Evolutionary conservation across 2,888 invertebrate species (phyloP), one percentile per base, ranked within the genome.

Genomic region (Tenthredo notha): DNA sequence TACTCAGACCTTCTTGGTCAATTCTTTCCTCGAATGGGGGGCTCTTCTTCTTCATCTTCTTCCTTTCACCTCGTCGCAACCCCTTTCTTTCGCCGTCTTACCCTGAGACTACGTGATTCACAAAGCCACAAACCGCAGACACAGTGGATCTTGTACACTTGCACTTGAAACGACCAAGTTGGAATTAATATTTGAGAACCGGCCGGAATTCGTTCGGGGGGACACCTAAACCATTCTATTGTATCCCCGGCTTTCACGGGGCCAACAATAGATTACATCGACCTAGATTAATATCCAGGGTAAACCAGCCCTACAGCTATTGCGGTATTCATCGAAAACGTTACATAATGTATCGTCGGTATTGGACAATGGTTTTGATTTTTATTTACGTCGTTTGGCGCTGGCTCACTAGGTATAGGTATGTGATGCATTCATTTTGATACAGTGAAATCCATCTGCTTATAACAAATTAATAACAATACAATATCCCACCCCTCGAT

Each of bases 191-290:
- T 67, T 83, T 58, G 83, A 83, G 67, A 83, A 47, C 67, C 47
- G 25, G 33, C 18, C 29, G 67, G 43, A 80, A 83, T 83, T 83
- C 83, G 67, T 61, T 40, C 50, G 15, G 61, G 61, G 37, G 80
- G 37, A 61, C 40, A 61, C 77, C 77, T 54, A 61, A 80, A 58
- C 80, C 58, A 61, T 40, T 61, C 83, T 37, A 67, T 83, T 83
- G 67, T 67, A 83, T 43, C 21, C 37, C 37, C 70, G 43, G 70
- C 83, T 70, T 83, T 33, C 83, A 47, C 47, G 67, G 67, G 67
- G 67, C 37, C 37, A 47, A 67, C 83, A 70, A 83, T 83, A 67
- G 83, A 83, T 83, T 83, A 83, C 83, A 83, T 83, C 43, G 83
- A 67, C 83, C 83, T 70, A 50, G 83, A 83, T 83, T 65, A 83